A percentile compares a stretch with the other conserved stretches of the same genome.
Conservation (phyloP, 2,888 invertebrate genomes). For the Watsonalla binaria region DNA sequence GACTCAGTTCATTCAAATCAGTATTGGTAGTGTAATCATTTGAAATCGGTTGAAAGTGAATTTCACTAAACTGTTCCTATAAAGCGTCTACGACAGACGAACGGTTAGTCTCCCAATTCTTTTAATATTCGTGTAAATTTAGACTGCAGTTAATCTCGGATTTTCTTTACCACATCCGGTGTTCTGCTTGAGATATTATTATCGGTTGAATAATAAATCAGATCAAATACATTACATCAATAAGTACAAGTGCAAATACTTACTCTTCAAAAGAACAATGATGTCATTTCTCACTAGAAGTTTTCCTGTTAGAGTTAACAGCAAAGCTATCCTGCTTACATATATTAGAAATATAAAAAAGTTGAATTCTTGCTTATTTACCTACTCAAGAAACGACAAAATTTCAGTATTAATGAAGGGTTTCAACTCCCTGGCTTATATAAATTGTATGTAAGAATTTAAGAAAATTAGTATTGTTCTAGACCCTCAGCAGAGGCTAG, state of each 20-base stretch:
- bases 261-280: background rate
- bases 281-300: background rate
- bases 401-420: no score
- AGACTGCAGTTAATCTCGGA: background rate
- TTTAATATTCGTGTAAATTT: background rate
- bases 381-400: no score
- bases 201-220: background rate
- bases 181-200: background rate
- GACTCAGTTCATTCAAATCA: no score
- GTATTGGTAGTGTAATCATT: no score
- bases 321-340: no score
- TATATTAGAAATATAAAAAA: no score
- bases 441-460: no score
- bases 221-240: background rate
- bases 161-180: background rate
- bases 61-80: no score
- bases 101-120: background rate
- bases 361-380: no score
- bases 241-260: no score
- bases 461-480: conserved; percentile 1
- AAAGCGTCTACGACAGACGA: background rate
- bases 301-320: background rate
- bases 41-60: no score
- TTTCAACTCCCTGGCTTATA: background rate
- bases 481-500: conserved; percentile 45